phyloP scores from a whole-genome alignment of 2,113 vertebrate species.

The Malaclemys terrapin region DNA sequence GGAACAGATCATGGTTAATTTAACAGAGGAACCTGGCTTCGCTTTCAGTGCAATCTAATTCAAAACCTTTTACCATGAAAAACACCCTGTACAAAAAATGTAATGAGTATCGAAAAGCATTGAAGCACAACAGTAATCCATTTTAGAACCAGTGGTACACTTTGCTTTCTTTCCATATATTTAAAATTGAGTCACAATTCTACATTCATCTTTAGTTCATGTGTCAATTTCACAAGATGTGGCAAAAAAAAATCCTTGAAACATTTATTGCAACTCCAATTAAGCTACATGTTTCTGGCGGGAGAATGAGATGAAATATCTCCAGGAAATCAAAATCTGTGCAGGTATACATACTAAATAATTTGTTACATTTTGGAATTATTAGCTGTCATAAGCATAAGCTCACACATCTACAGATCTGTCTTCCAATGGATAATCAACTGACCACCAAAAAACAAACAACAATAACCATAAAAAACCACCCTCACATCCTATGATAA shows the following conservation, averaged over 20 bases:
- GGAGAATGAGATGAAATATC: not conserved
- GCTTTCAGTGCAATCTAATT: constrained; percentile 41
- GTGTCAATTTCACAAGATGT: constrained; percentile 3
- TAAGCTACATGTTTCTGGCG: constrained; percentile 4
- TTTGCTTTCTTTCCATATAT: constrained; percentile 49
- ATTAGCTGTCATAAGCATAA: not conserved
- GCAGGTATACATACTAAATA: not conserved
- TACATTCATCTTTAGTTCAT: constrained; percentile 40
- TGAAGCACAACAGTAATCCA: constrained; percentile 45
- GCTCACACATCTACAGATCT: not conserved
- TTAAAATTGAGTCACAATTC: constrained; percentile 45
- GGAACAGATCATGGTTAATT: constrained; percentile 6
- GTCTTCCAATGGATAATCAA: not conserved
- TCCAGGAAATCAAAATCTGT: not conserved
- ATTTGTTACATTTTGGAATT: not conserved
- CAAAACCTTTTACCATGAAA: constrained; percentile 68
- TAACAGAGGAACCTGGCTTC: constrained; percentile 6
- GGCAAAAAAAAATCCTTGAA: constrained; percentile 26
- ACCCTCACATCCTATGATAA: fast-evolving
- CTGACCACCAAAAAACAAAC: not conserved
- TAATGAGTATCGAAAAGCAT: constrained; percentile 48
- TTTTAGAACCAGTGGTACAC: constrained; percentile 35
- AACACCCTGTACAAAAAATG: constrained; percentile 25
- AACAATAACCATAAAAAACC: not conserved
- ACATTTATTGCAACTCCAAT: not conserved